Percentiles rank a stretch among this genome's conserved stretches.
Conservation (phyloP, 1,140 invertebrate genomes). For the Drosophila yakuba region DNA sequence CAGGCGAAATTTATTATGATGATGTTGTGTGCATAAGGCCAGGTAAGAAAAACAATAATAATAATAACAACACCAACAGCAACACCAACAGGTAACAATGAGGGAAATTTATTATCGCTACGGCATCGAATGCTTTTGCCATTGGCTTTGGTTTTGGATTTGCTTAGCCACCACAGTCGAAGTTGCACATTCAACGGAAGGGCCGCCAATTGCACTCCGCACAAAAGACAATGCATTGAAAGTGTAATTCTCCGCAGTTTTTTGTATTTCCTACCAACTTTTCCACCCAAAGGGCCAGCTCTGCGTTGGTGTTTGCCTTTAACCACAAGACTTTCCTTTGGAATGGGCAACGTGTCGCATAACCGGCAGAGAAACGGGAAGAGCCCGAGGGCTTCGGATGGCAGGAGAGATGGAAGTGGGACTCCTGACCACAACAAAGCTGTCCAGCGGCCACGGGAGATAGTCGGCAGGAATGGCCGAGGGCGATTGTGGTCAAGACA, state of each 20-base stretch:
- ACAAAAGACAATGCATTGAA: slow-evolving; percentile 68
- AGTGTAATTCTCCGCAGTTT: slow-evolving; percentile 60
- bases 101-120: slow-evolving; percentile 80
- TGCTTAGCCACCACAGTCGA: slow-evolving; percentile 42
- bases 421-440: slow-evolving; percentile 48
- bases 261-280: slow-evolving; percentile 6
- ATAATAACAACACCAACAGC: slow-evolving; percentile 22
- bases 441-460: slow-evolving; percentile 4
- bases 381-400: slow-evolving; percentile 19
- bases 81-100: slow-evolving; percentile 61
- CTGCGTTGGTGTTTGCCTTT: slow-evolving; percentile 28
- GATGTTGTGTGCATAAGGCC: slow-evolving; percentile 73
- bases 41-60: slow-evolving; percentile 25
- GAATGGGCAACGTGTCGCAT: slow-evolving; percentile 39
- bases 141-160: slow-evolving; percentile 41
- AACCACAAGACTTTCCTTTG: slow-evolving; percentile 57
- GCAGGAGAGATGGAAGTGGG: slow-evolving; percentile 17
- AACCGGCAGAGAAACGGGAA: slow-evolving; percentile 30
- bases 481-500: slow-evolving; percentile 41
- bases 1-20: slow-evolving; percentile 81
- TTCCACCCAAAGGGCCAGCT: slow-evolving; percentile 33
- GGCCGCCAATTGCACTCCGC: slow-evolving; percentile 57
- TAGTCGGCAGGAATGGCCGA: slow-evolving; percentile 1
- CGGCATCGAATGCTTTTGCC: slow-evolving; percentile 73
- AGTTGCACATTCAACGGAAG: slow-evolving; percentile 68